Percentiles rank a stretch among this genome's conserved stretches.
These are phyloP conservation scores for Machimus rusticus DNA, from an alignment of 2,888 invertebrate species.

Conservation along the genomic window DNA sequence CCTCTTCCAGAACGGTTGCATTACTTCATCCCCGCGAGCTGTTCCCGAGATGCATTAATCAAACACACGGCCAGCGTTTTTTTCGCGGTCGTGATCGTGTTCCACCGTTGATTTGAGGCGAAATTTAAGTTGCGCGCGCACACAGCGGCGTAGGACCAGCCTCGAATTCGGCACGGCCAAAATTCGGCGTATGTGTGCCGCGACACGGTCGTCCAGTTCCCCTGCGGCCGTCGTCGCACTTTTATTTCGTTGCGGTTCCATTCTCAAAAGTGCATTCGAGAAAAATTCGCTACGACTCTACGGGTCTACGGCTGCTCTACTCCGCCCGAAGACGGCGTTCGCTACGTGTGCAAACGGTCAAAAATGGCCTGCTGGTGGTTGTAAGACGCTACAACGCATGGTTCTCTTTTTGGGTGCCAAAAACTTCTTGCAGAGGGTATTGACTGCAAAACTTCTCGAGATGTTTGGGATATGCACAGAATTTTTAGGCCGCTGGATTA, in stretches of 20 bases:
- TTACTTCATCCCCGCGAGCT: background rate
- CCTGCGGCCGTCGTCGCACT: background rate
- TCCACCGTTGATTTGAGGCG: background rate
- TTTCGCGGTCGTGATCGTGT: background rate
- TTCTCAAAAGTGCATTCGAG: slow-evolving; percentile 30
- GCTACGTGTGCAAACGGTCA: background rate
- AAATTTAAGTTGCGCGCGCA: background rate
- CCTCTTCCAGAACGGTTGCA: background rate
- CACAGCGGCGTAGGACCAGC: background rate
- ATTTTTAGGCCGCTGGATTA: background rate
- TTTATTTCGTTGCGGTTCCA: slow-evolving; percentile 19
- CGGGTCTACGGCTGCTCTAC: slow-evolving; percentile 3
- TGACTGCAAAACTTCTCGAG: slow-evolving; percentile 29
- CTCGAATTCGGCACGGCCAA: background rate
- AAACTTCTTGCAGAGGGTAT: slow-evolving; percentile 29
- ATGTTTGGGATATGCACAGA: slow-evolving; percentile 22
- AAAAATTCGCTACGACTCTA: slow-evolving; percentile 18
- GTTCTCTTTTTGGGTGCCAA: slow-evolving; percentile 1
- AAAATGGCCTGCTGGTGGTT: slow-evolving; percentile 4
- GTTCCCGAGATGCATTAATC: slow-evolving; percentile 18
- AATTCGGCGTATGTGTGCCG: background rate
- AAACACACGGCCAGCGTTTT: slow-evolving; percentile 1
- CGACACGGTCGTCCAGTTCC: background rate
- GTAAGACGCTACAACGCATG: background rate
- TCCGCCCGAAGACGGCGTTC: background rate